Conservation (phyloP, 2,113 vertebrate species). For the Actinemys pallida region DNA sequence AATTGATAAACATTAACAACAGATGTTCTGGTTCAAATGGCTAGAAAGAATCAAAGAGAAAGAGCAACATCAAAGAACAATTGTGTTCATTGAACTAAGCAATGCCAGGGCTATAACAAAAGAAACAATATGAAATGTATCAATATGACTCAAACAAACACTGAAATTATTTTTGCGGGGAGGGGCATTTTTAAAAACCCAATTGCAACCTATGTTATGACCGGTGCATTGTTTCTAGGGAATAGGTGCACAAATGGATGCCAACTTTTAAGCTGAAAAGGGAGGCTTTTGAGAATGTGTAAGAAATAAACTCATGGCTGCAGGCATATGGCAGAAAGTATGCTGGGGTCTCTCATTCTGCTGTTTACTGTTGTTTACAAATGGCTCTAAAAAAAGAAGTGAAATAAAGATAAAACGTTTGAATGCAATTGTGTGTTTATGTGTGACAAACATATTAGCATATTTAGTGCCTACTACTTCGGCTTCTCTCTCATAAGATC, state of each 20-base stretch:
- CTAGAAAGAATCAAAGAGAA: constrained; percentile 1
- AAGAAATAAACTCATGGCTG: not conserved
- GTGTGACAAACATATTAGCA: not conserved
- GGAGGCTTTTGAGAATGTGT: not conserved
- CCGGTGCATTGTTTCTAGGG: not conserved
- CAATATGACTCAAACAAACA: not conserved
- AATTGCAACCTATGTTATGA: not conserved
- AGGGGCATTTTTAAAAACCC: not conserved
- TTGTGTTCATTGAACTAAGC: rapidly evolving
- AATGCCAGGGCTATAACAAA: not conserved
- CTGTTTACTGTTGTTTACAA: not conserved
- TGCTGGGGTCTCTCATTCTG: not conserved
- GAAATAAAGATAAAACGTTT: not conserved
- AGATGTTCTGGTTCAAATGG: not conserved
- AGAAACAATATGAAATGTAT: not conserved
- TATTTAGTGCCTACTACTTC: not conserved
- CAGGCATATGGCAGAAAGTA: not conserved
- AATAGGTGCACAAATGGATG: not conserved
- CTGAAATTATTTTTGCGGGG: not conserved
- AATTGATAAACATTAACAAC: constrained; percentile 29
- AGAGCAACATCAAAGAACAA: not conserved
- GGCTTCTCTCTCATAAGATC: not conserved
- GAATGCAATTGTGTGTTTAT: not conserved
- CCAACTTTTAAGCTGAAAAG: not conserved
- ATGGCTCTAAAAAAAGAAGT: not conserved